A percentile compares a stretch with the other conserved stretches of the same genome.
These are phyloP conservation scores for Lypha dubia DNA, from an alignment of 2,888 invertebrate genomes.

Conservation along the genomic window DNA sequence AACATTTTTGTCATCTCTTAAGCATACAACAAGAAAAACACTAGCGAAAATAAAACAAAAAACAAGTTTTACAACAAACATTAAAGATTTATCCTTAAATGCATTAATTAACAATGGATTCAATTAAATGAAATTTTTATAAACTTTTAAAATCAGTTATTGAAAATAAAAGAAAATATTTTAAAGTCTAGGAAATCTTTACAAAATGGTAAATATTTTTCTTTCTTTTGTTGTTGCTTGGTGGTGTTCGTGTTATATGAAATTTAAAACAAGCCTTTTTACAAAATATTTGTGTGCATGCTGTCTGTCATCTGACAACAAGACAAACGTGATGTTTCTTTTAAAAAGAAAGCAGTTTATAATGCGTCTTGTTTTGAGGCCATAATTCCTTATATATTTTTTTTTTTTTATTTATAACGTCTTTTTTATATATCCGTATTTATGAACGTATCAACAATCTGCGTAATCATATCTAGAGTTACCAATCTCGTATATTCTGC, in stretches of 20 bases:
- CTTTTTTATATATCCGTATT: slow-evolving; percentile 36
- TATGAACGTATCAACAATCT: slow-evolving; percentile 27
- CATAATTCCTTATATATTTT: slow-evolving; percentile 50
- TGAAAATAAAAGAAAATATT: not conserved
- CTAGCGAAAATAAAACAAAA: too few relatives aligned
- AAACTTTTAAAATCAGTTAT: slow-evolving; percentile 10
- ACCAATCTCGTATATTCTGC: slow-evolving; percentile 6
- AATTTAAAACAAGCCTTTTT: slow-evolving; percentile 47
- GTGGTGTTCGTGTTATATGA: not conserved
- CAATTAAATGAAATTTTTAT: slow-evolving; percentile 50
- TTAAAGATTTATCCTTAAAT: slow-evolving; percentile 34
- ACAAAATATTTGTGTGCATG: slow-evolving; percentile 41
- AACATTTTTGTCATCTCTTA: slow-evolving; percentile 32
- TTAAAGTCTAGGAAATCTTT: slow-evolving; percentile 51
- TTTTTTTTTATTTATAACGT: slow-evolving; percentile 23
- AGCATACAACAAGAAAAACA: too few relatives aligned
- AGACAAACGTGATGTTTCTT: slow-evolving; percentile 55
- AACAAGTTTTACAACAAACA: not conserved
- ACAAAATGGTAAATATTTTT: slow-evolving; percentile 14
- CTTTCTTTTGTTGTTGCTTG: not conserved
- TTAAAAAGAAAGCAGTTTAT: slow-evolving; percentile 66
- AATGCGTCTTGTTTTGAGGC: slow-evolving; percentile 60
- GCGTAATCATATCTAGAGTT: slow-evolving; percentile 51
- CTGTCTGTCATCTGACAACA: slow-evolving; percentile 56
- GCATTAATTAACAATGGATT: slow-evolving; percentile 33